A percentile compares a stretch with the other conserved stretches of the same genome.
These are phyloP conservation scores for Sceliomorpha sp. DNA, from an alignment of 2,888 invertebrate genomes.

Conservation along the genomic window DNA sequence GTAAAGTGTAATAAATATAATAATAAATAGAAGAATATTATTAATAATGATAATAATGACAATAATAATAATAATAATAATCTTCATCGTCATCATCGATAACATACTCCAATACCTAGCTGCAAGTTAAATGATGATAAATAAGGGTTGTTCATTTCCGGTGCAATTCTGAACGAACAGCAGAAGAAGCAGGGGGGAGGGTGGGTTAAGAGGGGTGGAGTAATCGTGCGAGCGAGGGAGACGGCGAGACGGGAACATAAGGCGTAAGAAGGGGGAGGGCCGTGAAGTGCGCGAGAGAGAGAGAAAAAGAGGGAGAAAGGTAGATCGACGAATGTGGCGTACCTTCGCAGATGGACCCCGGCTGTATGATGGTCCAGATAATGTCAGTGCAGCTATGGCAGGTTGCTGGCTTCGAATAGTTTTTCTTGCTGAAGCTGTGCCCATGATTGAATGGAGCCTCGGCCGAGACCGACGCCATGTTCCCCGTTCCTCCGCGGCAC, in stretches of 20 bases:
- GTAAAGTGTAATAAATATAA: no score
- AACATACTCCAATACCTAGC: no score
- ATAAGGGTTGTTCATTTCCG: constrained; percentile 4
- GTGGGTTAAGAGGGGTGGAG: constrained; percentile 12
- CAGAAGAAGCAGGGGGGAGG: constrained; percentile 46
- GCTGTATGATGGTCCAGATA: constrained; percentile 99
- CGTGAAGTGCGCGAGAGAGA: no score
- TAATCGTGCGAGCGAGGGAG: constrained; percentile 8
- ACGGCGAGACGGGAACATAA: no score
- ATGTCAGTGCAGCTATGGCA: constrained; percentile 99
- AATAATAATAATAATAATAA: no score
- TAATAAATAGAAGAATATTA: no score
- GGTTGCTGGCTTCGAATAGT: constrained; percentile 99
- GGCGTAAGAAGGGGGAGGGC: no score
- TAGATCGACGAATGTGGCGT: constrained; percentile 54
- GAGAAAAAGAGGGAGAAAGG: no score
- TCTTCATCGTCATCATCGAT: no score
- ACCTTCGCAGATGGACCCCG: constrained; percentile 99
- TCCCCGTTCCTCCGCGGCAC: constrained; percentile 83
- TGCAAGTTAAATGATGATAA: not conserved
- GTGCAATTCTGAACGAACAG: constrained; percentile 21
- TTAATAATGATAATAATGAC: no score
- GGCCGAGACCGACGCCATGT: constrained; percentile 82
- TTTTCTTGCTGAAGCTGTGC: constrained; percentile 99
- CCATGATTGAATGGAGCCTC: constrained; percentile 86